Conservation (phyloP, 2,888 invertebrate genomes). For the Noctua fimbriata region DNA sequence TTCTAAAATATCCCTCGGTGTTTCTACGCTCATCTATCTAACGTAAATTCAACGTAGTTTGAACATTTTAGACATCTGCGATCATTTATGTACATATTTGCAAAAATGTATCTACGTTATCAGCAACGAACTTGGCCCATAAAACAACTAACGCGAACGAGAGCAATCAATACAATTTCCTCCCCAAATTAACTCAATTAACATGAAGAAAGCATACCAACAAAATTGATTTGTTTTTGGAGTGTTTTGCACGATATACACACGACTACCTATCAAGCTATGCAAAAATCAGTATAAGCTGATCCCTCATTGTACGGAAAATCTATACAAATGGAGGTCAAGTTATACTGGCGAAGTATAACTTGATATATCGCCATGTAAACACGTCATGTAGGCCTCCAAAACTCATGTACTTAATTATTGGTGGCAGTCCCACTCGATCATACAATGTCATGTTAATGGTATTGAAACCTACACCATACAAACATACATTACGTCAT, state of each 20-base stretch:
- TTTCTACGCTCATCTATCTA: background rate
- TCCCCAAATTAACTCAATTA: background rate
- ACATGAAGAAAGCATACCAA: background rate
- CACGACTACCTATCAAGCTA: background rate
- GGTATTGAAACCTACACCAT: conserved; percentile 36
- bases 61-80: background rate
- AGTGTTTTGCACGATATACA: background rate
- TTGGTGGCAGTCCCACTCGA: conserved; percentile 27
- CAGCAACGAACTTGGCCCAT: background rate
- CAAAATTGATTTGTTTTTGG: background rate
- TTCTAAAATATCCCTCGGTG: background rate
- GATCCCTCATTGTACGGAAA: background rate
- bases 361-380: background rate
- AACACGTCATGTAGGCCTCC: background rate
- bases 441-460: conserved; percentile 43
- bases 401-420: conserved; percentile 26
- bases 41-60: background rate
- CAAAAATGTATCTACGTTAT: background rate
- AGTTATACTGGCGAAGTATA: background rate
- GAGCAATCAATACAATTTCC: background rate
- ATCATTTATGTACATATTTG: too few species aligned
- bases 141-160: background rate
- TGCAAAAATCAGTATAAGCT: background rate
- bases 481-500: conserved; percentile 46
- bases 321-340: too few species aligned